phyloP scores from a whole-genome alignment of 2,797 vertebrate genomes.

The Silurus aristotelis region DNA sequence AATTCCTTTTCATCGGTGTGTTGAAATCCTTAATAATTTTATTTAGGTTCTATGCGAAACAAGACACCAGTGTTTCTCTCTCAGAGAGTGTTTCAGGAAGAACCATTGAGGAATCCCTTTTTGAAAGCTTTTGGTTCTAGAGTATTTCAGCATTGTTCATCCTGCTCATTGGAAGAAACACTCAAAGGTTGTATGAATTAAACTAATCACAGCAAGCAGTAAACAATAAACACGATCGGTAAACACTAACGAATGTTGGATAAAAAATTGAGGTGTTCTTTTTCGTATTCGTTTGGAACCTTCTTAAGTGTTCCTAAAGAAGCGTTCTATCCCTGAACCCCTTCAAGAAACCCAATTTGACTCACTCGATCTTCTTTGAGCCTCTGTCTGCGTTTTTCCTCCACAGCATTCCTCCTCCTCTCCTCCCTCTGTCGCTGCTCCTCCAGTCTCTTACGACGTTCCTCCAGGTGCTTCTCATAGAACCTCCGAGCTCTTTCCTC shows the following conservation, averaged over 20 bases:
- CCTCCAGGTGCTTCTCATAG: constrained; percentile 87
- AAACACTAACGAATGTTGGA: background rate
- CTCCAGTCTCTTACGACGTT: constrained; percentile 86
- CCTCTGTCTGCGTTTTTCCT: constrained; percentile 87
- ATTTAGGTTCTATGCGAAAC: background rate
- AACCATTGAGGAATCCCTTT: background rate
- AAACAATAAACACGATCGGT: background rate
- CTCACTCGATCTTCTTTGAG: constrained; percentile 88
- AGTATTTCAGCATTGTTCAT: background rate
- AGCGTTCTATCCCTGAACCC: background rate
- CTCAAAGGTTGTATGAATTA: background rate
- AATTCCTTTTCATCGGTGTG: background rate
- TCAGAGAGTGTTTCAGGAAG: background rate
- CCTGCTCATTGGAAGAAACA: background rate
- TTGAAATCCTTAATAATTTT: background rate
- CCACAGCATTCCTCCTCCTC: constrained; percentile 84
- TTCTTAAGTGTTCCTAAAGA: background rate
- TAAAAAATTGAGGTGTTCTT: background rate
- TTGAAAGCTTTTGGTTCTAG: background rate
- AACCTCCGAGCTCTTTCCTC: constrained; percentile 84
- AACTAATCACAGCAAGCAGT: too few species aligned
- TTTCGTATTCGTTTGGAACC: background rate
- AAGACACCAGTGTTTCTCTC: background rate
- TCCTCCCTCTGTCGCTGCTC: constrained; percentile 89
- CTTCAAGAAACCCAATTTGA: background rate